Evolutionary conservation across 2,888 invertebrate species (phyloP), one percentile per base, ranked within the genome.

Genomic region (Yponomeuta malinellus): DNA sequence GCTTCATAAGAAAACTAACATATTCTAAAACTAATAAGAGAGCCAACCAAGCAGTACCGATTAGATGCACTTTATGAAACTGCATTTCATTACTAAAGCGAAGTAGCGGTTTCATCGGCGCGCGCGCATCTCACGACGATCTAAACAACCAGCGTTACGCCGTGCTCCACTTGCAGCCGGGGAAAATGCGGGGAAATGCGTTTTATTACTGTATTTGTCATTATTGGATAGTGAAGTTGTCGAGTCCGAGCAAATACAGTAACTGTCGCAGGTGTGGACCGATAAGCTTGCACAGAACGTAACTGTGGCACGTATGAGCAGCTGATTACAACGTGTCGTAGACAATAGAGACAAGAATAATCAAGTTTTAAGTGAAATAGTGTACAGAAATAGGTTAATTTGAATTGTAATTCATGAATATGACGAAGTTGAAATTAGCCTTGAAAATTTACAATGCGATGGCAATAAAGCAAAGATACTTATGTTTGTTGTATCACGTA

Each of bases 91-190:
- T 65, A 33, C 6, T 33, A 68, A 37, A 48, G 23, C 10, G 37
- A 68, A 33, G 37, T 68, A 68, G 68, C 68, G 68, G 68, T 48
- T 9, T 43, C 37, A 43, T 43, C 43, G 68, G 10, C 68, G 68
- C 68, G 48, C 23, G 68, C 68, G 68, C 68, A 68, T 68, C 68
- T 68, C 48, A 9, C 68, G 12, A 12, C 43, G 67, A 48, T 68
- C 68, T 68, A 68, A 23, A 48, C 68, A 15, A 68, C 15, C n/a
- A 37, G 68, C 68, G 43, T 48, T 48, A 12, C 31, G 65, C 65
- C 68, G 33, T 9, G 68, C 68, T 68, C 68, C 68, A 68, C 23
- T 68, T 68, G 48, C 68, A 68, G 68, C 68, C 23, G 68, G 48
- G 37, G 68, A 68, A 68, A 68, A 43, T 67, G 67, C 67, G 10